Conservation (phyloP, 2,888 invertebrate species). For the Platycheirus albimanus region DNA sequence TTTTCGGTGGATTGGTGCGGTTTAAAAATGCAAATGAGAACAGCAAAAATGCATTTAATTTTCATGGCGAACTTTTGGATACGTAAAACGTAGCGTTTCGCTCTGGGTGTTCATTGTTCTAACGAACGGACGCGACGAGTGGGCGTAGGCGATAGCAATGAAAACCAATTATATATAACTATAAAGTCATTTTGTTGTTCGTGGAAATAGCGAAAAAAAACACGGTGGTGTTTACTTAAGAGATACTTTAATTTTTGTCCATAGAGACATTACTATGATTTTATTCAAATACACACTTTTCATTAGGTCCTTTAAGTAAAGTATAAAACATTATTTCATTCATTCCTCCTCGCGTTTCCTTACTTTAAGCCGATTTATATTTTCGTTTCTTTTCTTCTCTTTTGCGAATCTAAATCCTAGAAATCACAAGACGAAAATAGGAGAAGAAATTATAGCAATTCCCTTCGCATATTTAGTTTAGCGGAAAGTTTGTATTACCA, state of each 20-base stretch:
- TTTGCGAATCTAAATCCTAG: neutral
- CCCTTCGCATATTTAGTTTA: neutral
- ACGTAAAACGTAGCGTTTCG: neutral
- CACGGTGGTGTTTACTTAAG: slow-evolving; percentile 11
- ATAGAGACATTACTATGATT: slow-evolving; percentile 6
- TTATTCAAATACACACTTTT: neutral
- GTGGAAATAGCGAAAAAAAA: slow-evolving; percentile 37
- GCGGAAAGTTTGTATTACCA: neutral
- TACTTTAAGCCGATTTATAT: slow-evolving; percentile 26
- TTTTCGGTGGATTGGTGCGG: slow-evolving; percentile 68
- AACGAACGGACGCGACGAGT: slow-evolving; percentile 5
- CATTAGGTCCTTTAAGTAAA: neutral
- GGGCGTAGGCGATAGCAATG: slow-evolving; percentile 49
- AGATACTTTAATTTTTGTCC: slow-evolving; percentile 3
- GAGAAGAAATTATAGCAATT: neutral
- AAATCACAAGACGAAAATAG: neutral
- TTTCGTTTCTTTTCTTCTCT: neutral
- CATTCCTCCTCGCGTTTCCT: neutral
- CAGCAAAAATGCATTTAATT: slow-evolving; percentile 79
- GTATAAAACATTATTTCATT: slow-evolving; percentile 11
- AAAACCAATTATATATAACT: slow-evolving; percentile 47
- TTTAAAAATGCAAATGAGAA: slow-evolving; percentile 77
- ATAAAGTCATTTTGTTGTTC: slow-evolving; percentile 22
- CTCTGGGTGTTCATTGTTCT: slow-evolving; percentile 4
- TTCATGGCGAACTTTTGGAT: slow-evolving; percentile 75